A percentile compares a stretch with the other conserved stretches of the same genome.
These are phyloP conservation scores for Carollia perspicillata DNA, from an alignment of 2,113 vertebrate genomes.

Conservation along the genomic window DNA sequence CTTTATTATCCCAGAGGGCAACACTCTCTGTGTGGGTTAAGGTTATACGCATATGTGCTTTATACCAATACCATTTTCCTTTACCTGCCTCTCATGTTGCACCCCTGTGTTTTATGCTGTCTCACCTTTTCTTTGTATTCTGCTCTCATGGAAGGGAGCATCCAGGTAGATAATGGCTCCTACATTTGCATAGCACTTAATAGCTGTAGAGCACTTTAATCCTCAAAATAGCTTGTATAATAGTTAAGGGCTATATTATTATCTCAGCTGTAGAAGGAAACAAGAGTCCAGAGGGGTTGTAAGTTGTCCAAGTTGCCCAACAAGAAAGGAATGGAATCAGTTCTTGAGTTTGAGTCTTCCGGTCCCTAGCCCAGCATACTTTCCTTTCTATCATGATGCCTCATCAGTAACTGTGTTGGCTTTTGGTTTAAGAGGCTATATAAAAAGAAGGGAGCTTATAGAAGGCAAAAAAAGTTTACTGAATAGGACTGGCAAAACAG, in stretches of 20 bases:
- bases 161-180: not conserved
- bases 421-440: not conserved
- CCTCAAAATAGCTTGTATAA: not conserved
- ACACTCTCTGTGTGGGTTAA: not conserved
- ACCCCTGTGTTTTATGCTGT: not conserved
- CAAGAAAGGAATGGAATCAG: not conserved
- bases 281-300: not conserved
- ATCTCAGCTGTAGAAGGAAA: not conserved
- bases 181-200: not conserved
- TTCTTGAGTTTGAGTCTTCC: not conserved
- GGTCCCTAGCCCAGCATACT: not conserved
- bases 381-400: not conserved
- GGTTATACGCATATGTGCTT: not conserved
- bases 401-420: too few relatives aligned
- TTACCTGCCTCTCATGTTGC: not conserved
- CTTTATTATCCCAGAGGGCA: not conserved
- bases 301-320: not conserved
- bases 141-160: not conserved
- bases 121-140: not conserved
- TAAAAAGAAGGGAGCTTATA: not conserved
- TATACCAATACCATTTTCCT: not conserved
- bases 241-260: not conserved
- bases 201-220: not conserved
- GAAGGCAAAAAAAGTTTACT: not conserved
- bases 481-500: not conserved